Conservation (phyloP, 1,140 invertebrate species). For the Calephelis nemesis region DNA sequence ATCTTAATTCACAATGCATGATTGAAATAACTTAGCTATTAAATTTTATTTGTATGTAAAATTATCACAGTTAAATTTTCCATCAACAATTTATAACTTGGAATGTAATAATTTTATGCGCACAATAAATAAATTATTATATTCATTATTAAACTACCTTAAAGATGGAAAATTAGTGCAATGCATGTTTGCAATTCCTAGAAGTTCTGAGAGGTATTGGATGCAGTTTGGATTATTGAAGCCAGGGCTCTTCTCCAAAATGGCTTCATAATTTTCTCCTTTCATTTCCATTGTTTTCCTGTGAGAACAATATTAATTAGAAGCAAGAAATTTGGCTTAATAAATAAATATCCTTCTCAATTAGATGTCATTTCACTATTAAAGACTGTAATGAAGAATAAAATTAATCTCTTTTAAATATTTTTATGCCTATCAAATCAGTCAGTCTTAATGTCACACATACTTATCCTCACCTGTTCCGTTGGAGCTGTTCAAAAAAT, state of each 20-base stretch:
- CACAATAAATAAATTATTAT: too few relatives aligned
- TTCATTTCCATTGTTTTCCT: conserved; percentile 89
- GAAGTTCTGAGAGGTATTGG: conserved; percentile 86
- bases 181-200: conserved; percentile 85
- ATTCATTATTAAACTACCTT: conserved; percentile 78
- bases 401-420: conserved; percentile 43
- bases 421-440: conserved; percentile 52
- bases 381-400: conserved; percentile 44
- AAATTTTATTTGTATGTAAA: too few relatives aligned
- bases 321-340: conserved; percentile 28
- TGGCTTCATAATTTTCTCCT: conserved; percentile 89
- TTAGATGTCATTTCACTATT: conserved; percentile 46
- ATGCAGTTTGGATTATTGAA: conserved; percentile 95
- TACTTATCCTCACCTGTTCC: conserved; percentile 77
- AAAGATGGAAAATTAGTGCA: conserved; percentile 87
- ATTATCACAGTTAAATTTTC: too few relatives aligned
- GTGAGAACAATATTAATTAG: conserved; percentile 63
- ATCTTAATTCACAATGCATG: too few relatives aligned
- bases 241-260: conserved; percentile 90
- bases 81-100: too few relatives aligned
- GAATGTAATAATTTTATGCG: too few relatives aligned
- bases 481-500: conserved; percentile 77
- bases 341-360: conserved; percentile 38
- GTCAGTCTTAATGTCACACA: conserved; percentile 68
- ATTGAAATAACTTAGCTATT: too few relatives aligned